These are phyloP conservation scores for Drosophila diplacantha DNA, from an alignment of 2,888 invertebrate genomes.

Conservation along the genomic window DNA sequence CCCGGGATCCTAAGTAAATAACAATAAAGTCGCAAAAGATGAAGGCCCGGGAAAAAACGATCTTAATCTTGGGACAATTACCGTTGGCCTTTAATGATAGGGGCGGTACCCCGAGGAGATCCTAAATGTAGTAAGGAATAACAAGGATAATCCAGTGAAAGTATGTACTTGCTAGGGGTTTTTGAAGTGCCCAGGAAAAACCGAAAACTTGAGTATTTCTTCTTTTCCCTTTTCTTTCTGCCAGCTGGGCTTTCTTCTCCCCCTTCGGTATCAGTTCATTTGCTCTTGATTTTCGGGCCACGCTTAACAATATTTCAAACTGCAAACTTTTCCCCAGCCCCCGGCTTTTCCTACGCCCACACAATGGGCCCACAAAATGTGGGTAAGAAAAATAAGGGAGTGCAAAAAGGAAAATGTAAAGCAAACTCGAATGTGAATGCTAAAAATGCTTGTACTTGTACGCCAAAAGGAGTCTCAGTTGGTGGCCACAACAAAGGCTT, in stretches of 20 bases:
- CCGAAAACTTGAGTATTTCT: conserved; percentile 49
- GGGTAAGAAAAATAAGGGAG: conserved; percentile 22
- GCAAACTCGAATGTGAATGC: conserved; percentile 57
- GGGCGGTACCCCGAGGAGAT: conserved; percentile 47
- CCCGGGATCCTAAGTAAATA: conserved; percentile 57
- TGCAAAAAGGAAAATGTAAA: conserved; percentile 28
- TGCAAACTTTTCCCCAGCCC: conserved; percentile 57
- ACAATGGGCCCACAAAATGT: conserved; percentile 39
- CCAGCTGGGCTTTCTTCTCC: conserved; percentile 25
- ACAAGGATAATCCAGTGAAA: conserved; percentile 56
- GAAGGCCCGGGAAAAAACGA: conserved; percentile 38
- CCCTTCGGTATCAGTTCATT: conserved; percentile 27
- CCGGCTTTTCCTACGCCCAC: conserved; percentile 44
- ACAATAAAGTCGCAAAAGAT: conserved; percentile 41
- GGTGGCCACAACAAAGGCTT: conserved; percentile 18
- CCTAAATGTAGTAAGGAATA: conserved; percentile 27
- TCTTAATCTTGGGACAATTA: conserved; percentile 69
- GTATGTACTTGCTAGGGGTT: conserved; percentile 32
- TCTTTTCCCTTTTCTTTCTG: conserved; percentile 1
- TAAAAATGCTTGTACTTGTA: conserved; percentile 33
- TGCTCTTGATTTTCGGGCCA: conserved; percentile 46
- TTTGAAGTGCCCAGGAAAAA: conserved; percentile 47
- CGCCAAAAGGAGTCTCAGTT: conserved; percentile 24
- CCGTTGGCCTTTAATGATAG: conserved; percentile 57
- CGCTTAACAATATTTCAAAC: conserved; percentile 67